Evolutionary conservation across 1,140 invertebrate genomes (phyloP).

Genomic region (Cydia pomonella): DNA sequence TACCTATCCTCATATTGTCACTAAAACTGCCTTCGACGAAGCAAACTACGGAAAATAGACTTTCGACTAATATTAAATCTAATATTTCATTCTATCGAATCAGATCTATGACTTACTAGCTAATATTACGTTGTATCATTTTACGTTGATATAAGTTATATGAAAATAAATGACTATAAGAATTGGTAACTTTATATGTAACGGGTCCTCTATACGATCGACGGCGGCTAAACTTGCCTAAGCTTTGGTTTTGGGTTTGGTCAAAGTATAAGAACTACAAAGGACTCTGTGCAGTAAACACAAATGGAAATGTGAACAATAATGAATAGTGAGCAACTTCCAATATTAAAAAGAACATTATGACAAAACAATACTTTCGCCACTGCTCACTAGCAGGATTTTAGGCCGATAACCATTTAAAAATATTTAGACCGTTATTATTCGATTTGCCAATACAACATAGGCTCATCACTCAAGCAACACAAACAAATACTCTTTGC

Average conservation of each 20-base stretch:
- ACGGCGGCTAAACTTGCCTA: too few species aligned
- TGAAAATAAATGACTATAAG: constrained; percentile 69
- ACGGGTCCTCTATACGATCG: constrained; percentile 33
- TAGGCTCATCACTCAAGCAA: not conserved
- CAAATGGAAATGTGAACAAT: too few species aligned
- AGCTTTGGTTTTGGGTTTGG: too few species aligned
- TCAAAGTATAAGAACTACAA: too few species aligned
- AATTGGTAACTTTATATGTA: constrained; percentile 58
- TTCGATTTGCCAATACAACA: not conserved
- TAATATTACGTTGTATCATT: constrained; percentile 39
- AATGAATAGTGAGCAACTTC: too few species aligned
- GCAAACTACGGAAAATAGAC: constrained; percentile 76
- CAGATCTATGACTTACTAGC: constrained; percentile 59
- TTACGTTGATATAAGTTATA: constrained; percentile 53
- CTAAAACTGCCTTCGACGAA: constrained; percentile 58
- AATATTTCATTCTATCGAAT: constrained; percentile 55
- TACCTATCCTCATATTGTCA: constrained; percentile 58
- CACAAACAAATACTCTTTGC: not conserved
- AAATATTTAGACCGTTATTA: constrained; percentile 34
- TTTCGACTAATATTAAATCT: constrained; percentile 53
- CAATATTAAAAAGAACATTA: too few species aligned
- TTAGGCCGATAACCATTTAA: not conserved
- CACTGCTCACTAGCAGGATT: too few species aligned
- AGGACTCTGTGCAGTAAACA: too few species aligned
- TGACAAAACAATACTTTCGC: too few species aligned